Base-by-base conservation (phyloP, 1,140 invertebrate genomes). In the Pollicipes pollicipes region DNA sequence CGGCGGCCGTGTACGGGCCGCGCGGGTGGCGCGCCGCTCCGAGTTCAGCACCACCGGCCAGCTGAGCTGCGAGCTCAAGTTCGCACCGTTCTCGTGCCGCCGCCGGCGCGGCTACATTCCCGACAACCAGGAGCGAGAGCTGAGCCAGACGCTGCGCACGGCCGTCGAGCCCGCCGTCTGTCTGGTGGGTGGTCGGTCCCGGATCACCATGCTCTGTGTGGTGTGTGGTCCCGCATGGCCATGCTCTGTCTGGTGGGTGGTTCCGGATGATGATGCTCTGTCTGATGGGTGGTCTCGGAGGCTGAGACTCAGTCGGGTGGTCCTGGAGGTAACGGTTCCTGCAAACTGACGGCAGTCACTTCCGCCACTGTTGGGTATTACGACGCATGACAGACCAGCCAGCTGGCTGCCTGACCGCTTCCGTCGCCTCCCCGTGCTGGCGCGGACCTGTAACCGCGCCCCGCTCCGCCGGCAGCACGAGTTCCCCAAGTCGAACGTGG, bases 1-100 rank as follows among this genome's bases (percentile, higher is more conserved):
- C 94, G 17, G 92, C 90, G 76, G 88, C 91, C 26, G 90, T 94
- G 58, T 91, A 90, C 79, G 92, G 93, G 76, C 93, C 93, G 0
- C 83, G 91, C 77, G 91, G 81, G 88, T 91, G 66, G 85, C 87
- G 0, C 88, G 88, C 77, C 86, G 87, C 79, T 85, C 83, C 76
- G 89, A 89, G 73, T 93, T 90, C 76, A 83, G 82, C 73, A 79
- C 83, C 64, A 66, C 3, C 64, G 91, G 92, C 13, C 87, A 90
- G 80, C 78, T 95, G 32, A 90, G 82, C 75, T 93, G 90, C 79
- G 90, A 91, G 80, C 89, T 93, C 70, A 93, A 93, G 80, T 93
- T 86, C 81, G 88, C 90, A 0, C 85, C 90, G 31, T 95, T 94
- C 78, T 89, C 91, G 4, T 87, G 86, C 75, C 77, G 76, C 0